phyloP scores from a whole-genome alignment of 2,888 invertebrate genomes.

The Amphiduros pacificus region DNA sequence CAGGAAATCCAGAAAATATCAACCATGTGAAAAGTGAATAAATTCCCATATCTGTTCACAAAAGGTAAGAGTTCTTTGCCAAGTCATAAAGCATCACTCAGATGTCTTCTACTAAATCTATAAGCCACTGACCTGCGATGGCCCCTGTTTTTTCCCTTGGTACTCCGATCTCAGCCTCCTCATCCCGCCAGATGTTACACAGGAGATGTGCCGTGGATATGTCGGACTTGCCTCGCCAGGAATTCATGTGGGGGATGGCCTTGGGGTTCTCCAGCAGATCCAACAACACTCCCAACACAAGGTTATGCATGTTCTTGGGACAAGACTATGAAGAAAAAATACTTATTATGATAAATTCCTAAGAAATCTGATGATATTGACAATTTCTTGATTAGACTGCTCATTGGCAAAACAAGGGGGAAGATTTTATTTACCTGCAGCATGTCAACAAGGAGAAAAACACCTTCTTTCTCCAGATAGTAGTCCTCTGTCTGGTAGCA shows the following conservation, averaged over 20 bases:
- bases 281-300: conserved; percentile 56
- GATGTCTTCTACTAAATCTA: background rate
- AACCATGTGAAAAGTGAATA: too few species aligned
- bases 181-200: conserved; percentile 57
- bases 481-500: conserved; percentile 58
- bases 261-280: conserved; percentile 59
- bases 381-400: too few species aligned
- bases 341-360: too few species aligned
- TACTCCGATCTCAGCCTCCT: conserved; percentile 55
- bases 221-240: conserved; percentile 55
- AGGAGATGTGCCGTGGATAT: conserved; percentile 55
- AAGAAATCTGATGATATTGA: too few species aligned
- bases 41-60: too few species aligned
- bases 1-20: too few species aligned
- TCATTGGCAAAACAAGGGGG: too few species aligned
- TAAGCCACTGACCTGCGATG: conserved; percentile 47
- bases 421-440: conserved; percentile 54
- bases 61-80: too few species aligned
- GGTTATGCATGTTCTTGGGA: conserved; percentile 56
- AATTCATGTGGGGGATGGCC: conserved; percentile 52
- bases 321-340: conserved; percentile 42
- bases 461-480: conserved; percentile 58
- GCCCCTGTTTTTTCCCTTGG: conserved; percentile 46
- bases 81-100: background rate
- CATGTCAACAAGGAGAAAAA: conserved; percentile 57